These are phyloP conservation scores for Chitala chitala DNA, from an alignment of 2,113 vertebrate genomes.

Conservation along the genomic window DNA sequence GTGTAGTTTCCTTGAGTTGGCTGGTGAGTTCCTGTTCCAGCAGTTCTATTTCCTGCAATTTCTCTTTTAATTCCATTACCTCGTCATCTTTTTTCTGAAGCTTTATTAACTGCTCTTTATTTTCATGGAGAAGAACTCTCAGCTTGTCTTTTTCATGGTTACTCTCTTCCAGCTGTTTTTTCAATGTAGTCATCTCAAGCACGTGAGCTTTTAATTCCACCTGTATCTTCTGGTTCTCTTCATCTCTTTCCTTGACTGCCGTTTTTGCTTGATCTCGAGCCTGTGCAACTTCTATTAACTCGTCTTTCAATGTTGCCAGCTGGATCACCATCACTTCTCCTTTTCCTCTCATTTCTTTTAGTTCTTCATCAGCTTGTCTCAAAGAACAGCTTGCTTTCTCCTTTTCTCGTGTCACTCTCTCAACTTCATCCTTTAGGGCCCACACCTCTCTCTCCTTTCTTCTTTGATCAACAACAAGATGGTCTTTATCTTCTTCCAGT, in stretches of 20 bases:
- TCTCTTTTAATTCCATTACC: slow-evolving; percentile 1
- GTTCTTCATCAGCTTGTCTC: slow-evolving; percentile 28
- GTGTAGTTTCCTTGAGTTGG: slow-evolving; percentile 36
- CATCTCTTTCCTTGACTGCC: slow-evolving; percentile 39
- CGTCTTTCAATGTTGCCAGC: slow-evolving; percentile 29
- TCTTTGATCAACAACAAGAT: slow-evolving; percentile 21
- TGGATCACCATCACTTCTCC: slow-evolving; percentile 4
- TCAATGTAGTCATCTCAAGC: slow-evolving; percentile 49
- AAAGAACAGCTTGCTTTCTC: slow-evolving; percentile 26
- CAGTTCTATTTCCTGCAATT: slow-evolving; percentile 34
- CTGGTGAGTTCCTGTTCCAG: slow-evolving; percentile 31
- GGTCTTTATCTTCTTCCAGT: slow-evolving; percentile 25
- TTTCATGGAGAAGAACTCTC: slow-evolving; percentile 41
- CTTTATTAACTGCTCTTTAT: slow-evolving; percentile 37
- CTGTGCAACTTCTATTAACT: slow-evolving; percentile 33
- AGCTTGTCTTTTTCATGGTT: slow-evolving; percentile 49
- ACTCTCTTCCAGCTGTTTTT: slow-evolving; percentile 52
- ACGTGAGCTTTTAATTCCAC: slow-evolving; percentile 37
- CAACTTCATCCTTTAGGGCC: slow-evolving; percentile 36
- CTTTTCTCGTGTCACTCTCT: slow-evolving; percentile 35
- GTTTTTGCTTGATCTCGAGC: slow-evolving; percentile 28
- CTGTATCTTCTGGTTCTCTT: slow-evolving; percentile 43
- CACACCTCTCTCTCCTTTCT: slow-evolving; percentile 32
- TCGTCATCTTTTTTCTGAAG: slow-evolving; percentile 29
- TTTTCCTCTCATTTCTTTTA: slow-evolving; percentile 20